phyloP scores from a whole-genome alignment of 2,113 vertebrate genomes.

The Protomyctophum bolini region DNA sequence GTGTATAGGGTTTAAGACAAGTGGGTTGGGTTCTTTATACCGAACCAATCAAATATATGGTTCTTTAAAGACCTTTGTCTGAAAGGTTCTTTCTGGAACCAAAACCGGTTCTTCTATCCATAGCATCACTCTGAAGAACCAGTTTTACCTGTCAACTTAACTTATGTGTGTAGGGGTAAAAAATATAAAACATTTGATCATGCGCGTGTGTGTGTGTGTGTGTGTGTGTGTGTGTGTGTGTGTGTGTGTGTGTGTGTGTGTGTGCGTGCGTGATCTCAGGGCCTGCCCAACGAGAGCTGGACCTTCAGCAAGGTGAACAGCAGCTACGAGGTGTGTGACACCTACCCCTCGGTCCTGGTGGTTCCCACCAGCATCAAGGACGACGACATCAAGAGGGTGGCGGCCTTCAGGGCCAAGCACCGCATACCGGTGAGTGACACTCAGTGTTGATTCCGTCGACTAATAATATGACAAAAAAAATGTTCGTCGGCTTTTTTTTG shows the following conservation, averaged over 20 bases:
- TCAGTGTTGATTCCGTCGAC: background rate
- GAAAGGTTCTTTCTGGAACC: no score
- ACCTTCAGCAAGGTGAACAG: constrained; percentile 93
- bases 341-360: constrained; percentile 90
- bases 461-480: no score
- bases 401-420: constrained; percentile 90
- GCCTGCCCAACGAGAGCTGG: constrained; percentile 98
- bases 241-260: background rate
- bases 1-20: no score
- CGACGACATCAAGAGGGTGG: constrained; percentile 89
- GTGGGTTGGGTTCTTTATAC: no score
- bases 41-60: no score
- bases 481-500: no score
- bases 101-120: no score
- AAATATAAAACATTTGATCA: no score
- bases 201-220: background rate
- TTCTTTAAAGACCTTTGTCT: no score
- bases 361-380: constrained; percentile 92
- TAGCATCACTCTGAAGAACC: no score
- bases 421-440: constrained; percentile 88
- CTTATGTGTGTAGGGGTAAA: no score
- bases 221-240: background rate
- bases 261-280: constrained; percentile 70
- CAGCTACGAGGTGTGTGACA: constrained; percentile 92
- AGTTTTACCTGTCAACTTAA: no score